Conservation (phyloP, 2,888 invertebrate genomes). For the Clunio marinus region DNA sequence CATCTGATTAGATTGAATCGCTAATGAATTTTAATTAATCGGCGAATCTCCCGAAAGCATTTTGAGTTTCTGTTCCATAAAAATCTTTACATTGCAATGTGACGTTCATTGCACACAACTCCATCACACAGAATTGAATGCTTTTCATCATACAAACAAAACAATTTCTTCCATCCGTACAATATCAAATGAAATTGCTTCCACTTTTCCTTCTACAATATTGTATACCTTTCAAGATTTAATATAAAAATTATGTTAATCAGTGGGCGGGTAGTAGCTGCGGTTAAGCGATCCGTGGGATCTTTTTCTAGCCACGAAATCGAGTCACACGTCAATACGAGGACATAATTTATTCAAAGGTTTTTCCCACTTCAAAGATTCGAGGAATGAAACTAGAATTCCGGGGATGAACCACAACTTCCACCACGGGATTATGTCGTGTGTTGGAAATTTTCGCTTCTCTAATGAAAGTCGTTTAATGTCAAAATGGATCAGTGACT, state of each 20-base stretch:
- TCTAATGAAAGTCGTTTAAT: neutral
- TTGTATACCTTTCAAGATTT: neutral
- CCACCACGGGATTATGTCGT: conserved; percentile 35
- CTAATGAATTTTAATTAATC: too few relatives aligned
- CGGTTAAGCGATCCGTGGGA: neutral
- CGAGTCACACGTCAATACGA: conserved; percentile 35
- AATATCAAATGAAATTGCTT: neutral
- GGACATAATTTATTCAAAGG: conserved; percentile 37
- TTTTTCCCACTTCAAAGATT: neutral
- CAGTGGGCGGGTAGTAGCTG: conserved; percentile 17
- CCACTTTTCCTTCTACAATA: neutral
- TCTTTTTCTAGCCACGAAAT: conserved; percentile 2
- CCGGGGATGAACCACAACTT: conserved; percentile 12
- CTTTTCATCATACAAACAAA: too few relatives aligned
- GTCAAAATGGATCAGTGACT: conserved; percentile 22
- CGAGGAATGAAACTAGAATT: neutral
- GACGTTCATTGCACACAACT: too few relatives aligned
- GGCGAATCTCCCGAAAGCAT: too few relatives aligned
- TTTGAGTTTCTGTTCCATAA: too few relatives aligned
- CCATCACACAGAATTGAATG: too few relatives aligned
- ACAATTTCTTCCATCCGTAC: too few relatives aligned
- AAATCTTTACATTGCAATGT: too few relatives aligned
- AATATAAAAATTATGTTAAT: conserved; percentile 38
- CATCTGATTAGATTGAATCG: too few relatives aligned
- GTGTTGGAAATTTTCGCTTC: conserved; percentile 19